Base-by-base conservation (phyloP, 2,888 invertebrate species). In the Phasia obesa region DNA sequence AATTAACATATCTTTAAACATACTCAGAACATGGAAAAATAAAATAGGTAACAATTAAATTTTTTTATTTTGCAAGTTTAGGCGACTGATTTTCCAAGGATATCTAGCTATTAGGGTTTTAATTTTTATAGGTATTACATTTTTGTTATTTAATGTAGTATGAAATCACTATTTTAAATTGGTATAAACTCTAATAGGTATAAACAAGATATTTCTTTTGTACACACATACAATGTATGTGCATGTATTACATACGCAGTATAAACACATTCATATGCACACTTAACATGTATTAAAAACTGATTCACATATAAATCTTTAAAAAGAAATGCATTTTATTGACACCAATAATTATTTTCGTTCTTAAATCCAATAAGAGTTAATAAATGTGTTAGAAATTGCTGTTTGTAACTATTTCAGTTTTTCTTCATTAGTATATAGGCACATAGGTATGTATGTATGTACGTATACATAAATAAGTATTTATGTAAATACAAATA, bases 281-380 rank as follows among this genome's bases (percentile, higher is more conserved):
- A n/a, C n/a, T n/a, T n/a, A n/a, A n/a, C n/a, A 35, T 11, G 3
- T 35, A 35, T 11, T 4, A 35, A 35, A 65, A 53, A 44, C 69
- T 47, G 53, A 77, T 62, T 77, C 69, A 62, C 35, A 53, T 17
- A 51, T 17, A 69, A 44, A 42, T 59, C 38, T 23, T n/a, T 42
- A 15, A 15, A 2, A 15, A 3, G 42, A n/a, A 42, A 3, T 15
- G n/a, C 17, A 19, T 47, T 17, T 47, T 47, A 47, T 19, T 17
- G 17, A 47, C 17, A 47, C 7, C 13, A n/a, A 47, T 47, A 17
- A 2, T 44, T 19, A 4, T 35, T 42, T 42, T n/a, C n/a, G n/a
- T 47, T 47, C 13, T 47, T 19, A 19, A 44, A 27, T 62, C 64
- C 49, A 64, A 47, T 47, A 64, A 47, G 31, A 64, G 49, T 47